A percentile compares a stretch with the other conserved stretches of the same genome.
These are phyloP conservation scores for Cataglyphis altisquamis DNA, from an alignment of 2,888 invertebrate genomes.

Conservation along the genomic window DNA sequence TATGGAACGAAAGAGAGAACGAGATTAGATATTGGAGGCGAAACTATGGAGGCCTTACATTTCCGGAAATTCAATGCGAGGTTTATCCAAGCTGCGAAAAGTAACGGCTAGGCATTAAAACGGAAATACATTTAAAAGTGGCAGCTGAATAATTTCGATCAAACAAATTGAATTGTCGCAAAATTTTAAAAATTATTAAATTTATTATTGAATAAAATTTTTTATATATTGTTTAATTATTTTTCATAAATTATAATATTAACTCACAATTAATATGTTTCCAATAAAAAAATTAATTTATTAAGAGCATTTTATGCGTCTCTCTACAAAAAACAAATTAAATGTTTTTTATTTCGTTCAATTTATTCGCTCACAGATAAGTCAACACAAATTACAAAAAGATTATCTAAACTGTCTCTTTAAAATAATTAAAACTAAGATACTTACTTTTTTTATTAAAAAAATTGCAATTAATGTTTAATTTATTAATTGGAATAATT, in stretches of 20 bases:
- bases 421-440: neutral
- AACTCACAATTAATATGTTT: neutral
- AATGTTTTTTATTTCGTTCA: neutral
- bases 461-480: neutral
- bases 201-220: neutral
- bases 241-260: neutral
- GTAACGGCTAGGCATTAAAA: neutral
- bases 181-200: neutral
- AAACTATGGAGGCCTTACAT: constrained; percentile 22
- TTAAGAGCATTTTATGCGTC: neutral
- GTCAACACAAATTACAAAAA: neutral
- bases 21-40: constrained; percentile 52
- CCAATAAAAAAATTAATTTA: constrained; percentile 12
- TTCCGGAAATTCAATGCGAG: constrained; percentile 47
- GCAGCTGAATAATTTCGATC: constrained; percentile 9
- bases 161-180: neutral
- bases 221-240: neutral
- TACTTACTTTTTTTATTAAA: neutral
- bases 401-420: neutral
- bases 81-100: constrained; percentile 16
- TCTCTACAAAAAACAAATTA: neutral
- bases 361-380: neutral
- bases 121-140: constrained; percentile 6
- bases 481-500: constrained; percentile 4
- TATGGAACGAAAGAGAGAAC: neutral